A percentile compares a stretch with the other conserved stretches of the same genome.
Conservation (phyloP, 2,888 invertebrate species). For the Nebria brevicollis region DNA sequence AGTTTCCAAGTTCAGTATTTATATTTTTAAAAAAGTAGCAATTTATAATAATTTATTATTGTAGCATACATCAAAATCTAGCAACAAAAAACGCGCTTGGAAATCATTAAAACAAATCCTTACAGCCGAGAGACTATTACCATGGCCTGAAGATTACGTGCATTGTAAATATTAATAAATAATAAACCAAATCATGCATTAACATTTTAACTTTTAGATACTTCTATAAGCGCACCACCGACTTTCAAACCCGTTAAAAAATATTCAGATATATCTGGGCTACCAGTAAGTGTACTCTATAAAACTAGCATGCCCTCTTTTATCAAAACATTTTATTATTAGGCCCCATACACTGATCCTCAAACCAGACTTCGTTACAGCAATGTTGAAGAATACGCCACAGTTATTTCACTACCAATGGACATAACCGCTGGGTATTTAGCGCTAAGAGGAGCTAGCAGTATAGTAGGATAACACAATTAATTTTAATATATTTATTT, state of each 20-base stretch:
- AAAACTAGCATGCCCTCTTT: not conserved
- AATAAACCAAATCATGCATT: conserved; percentile 45
- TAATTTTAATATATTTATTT: conserved; percentile 20
- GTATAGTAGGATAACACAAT: conserved; percentile 71
- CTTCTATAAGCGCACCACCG: conserved; percentile 90
- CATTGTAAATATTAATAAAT: conserved; percentile 70
- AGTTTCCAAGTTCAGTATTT: conserved; percentile 52
- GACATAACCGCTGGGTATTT: conserved; percentile 92
- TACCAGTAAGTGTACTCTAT: conserved; percentile 69
- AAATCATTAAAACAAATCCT: conserved; percentile 90
- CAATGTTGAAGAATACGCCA: conserved; percentile 87
- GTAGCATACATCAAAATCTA: conserved; percentile 67
- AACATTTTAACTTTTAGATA: conserved; percentile 69
- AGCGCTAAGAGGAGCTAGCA: conserved; percentile 83
- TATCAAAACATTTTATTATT: conserved; percentile 30
- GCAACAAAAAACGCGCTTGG: conserved; percentile 84
- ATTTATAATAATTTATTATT: conserved; percentile 52
- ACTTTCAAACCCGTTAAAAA: conserved; percentile 92
- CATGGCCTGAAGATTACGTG: conserved; percentile 81
- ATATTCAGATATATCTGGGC: conserved; percentile 92
- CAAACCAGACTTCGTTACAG: conserved; percentile 88
- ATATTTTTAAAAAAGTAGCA: not conserved
- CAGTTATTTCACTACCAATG: conserved; percentile 86
- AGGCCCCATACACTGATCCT: conserved; percentile 89
- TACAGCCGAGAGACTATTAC: conserved; percentile 79